These are phyloP conservation scores for Myiagra hebetior DNA, from an alignment of 2,113 vertebrate species.

Conservation along the genomic window DNA sequence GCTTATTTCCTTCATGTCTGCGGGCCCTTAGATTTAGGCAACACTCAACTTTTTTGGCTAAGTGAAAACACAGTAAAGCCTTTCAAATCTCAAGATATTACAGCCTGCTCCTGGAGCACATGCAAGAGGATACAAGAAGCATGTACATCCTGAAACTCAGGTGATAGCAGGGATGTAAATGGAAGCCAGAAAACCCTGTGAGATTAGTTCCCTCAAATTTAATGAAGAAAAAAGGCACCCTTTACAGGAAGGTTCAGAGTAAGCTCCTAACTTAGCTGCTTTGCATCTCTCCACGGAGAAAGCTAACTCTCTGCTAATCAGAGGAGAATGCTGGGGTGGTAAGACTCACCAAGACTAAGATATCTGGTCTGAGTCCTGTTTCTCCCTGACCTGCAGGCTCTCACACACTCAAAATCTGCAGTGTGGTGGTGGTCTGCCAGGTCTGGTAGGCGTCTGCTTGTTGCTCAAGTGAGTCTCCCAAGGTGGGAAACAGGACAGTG, in stretches of 20 bases:
- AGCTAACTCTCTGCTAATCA: background rate
- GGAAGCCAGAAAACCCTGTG: background rate
- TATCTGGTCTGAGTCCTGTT: background rate
- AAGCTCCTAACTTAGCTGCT: background rate
- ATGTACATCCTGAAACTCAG: background rate
- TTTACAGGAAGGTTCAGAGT: background rate
- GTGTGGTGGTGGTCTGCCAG: background rate
- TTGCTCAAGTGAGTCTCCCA: background rate
- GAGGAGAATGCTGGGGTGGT: background rate
- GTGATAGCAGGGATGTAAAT: background rate
- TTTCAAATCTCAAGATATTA: background rate
- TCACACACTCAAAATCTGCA: background rate
- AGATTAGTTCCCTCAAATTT: background rate
- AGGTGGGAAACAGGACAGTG: background rate
- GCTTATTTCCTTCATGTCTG: background rate
- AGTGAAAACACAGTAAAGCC: background rate
- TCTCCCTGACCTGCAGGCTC: background rate
- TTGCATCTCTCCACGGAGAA: background rate
- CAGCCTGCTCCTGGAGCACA: background rate
- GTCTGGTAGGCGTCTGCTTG: background rate
- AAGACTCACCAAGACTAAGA: background rate
- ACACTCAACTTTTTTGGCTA: background rate
- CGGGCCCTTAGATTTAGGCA: background rate
- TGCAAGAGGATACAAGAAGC: background rate
- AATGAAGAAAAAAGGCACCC: background rate